phyloP scores from a whole-genome alignment of 2,888 invertebrate genomes.

The Macroteleia sp. region DNA sequence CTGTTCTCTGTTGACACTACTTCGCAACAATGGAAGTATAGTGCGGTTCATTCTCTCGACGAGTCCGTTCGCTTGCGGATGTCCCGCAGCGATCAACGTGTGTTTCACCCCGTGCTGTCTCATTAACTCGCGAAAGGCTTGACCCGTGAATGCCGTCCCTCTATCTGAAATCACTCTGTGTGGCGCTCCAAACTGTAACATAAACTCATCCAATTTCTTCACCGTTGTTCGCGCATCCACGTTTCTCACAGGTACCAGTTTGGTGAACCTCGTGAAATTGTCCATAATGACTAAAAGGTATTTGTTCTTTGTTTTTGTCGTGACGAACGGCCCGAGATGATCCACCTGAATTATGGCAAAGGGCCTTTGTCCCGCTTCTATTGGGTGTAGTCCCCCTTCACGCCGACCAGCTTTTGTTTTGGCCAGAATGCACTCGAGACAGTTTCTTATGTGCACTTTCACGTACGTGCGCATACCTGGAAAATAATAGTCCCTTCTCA shows the following conservation, averaged over 20 bases:
- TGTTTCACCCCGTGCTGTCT: too few species aligned
- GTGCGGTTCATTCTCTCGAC: too few species aligned
- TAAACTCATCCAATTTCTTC: too few species aligned
- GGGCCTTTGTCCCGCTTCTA: neutral
- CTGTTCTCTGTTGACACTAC: too few species aligned
- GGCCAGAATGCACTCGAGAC: constrained; percentile 14
- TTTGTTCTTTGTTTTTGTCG: neutral
- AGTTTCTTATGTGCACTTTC: constrained; percentile 1
- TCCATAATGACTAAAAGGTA: neutral
- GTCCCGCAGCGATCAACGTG: too few species aligned
- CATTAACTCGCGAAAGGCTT: too few species aligned
- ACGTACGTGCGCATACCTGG: constrained; percentile 16
- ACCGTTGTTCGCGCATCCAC: too few species aligned
- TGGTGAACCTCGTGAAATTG: neutral
- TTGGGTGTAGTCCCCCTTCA: constrained; percentile 4
- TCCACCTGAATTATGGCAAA: neutral
- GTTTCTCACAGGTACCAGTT: neutral
- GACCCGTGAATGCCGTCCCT: too few species aligned
- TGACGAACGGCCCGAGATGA: neutral
- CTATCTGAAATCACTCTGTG: too few species aligned
- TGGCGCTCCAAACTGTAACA: too few species aligned
- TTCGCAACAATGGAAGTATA: too few species aligned
- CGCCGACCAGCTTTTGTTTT: constrained; percentile 3
- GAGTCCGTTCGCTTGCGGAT: too few species aligned
- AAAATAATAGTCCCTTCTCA: constrained; percentile 39